These are phyloP conservation scores for Valencia hispanica DNA, from an alignment of 2,797 vertebrate species.

Conservation along the genomic window DNA sequence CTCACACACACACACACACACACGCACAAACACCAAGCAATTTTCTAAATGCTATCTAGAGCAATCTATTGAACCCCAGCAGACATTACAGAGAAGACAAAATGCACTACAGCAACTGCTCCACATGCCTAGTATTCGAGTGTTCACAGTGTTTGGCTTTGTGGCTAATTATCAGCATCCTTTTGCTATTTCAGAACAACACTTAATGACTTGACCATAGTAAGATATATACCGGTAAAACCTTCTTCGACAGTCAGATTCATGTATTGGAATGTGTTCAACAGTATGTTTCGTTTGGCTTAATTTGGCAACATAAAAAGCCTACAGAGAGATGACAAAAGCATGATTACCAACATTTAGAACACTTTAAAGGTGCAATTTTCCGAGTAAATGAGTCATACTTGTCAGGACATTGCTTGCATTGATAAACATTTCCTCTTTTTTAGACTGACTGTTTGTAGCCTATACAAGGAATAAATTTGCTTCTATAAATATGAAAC, in stretches of 20 bases:
- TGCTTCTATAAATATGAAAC: conserved; percentile 1
- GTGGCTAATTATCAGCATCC: conserved; percentile 12
- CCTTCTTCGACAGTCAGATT: conserved; percentile 16
- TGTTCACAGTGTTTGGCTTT: conserved; percentile 17
- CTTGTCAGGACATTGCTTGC: conserved; percentile 7
- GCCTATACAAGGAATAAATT: background rate
- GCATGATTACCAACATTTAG: conserved; percentile 40
- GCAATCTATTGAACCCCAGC: conserved; percentile 29
- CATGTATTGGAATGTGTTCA: conserved; percentile 18
- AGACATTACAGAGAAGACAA: conserved; percentile 19
- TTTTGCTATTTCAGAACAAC: conserved; percentile 12
- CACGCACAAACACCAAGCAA: conserved; percentile 18
- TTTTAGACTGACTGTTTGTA: background rate
- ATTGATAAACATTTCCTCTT: background rate
- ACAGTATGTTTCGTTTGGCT: conserved; percentile 15
- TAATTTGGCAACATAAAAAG: conserved; percentile 30
- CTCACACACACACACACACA: conserved; percentile 10
- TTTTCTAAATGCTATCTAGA: conserved; percentile 39
- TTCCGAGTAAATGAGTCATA: conserved; percentile 39
- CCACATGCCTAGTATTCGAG: background rate
- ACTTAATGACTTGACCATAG: conserved; percentile 12
- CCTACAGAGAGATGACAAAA: conserved; percentile 29
- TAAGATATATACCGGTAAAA: conserved; percentile 9
- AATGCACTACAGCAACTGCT: conserved; percentile 18
- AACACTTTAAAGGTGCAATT: conserved; percentile 19